Percentiles rank a stretch among this genome's conserved stretches.
Evolutionary conservation across 2,888 invertebrate species (phyloP).

Genomic region (Lissonota sp.): DNA sequence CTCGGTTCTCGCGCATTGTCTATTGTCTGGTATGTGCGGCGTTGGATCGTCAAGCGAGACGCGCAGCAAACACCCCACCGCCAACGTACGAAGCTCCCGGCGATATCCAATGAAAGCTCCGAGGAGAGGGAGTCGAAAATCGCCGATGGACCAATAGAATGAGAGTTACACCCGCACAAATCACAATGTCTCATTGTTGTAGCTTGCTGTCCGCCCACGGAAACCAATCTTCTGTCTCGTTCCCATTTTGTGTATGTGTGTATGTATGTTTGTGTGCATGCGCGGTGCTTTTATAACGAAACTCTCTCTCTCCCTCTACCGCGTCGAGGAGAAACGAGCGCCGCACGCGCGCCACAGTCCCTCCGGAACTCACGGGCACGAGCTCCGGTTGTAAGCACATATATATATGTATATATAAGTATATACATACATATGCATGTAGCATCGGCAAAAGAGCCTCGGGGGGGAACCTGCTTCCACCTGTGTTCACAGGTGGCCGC

Average conservation of each 20-base stretch:
- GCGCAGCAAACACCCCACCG: conserved; percentile 74
- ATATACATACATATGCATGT: conserved; percentile 13
- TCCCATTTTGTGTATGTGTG: conserved; percentile 60
- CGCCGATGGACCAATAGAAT: conserved; percentile 75
- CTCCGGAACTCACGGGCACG: conserved; percentile 38
- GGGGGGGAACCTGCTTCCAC: conserved; percentile 52
- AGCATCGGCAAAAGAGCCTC: conserved; percentile 23
- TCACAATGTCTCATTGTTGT: conserved; percentile 84
- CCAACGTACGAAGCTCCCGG: conserved; percentile 69
- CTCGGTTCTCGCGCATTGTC: conserved; percentile 77
- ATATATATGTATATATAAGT: background rate
- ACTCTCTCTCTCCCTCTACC: background rate
- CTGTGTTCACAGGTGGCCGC: conserved; percentile 60
- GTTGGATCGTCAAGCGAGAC: conserved; percentile 72
- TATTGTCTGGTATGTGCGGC: conserved; percentile 75
- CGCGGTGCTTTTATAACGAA: conserved; percentile 45
- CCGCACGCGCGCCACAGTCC: conserved; percentile 49
- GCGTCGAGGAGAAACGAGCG: conserved; percentile 46
- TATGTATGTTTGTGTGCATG: background rate
- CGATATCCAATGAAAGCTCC: conserved; percentile 72
- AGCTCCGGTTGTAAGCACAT: conserved; percentile 29
- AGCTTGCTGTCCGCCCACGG: conserved; percentile 81
- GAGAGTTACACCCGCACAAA: conserved; percentile 82
- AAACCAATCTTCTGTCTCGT: conserved; percentile 71
- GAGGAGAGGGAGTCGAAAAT: conserved; percentile 74